phyloP scores from a whole-genome alignment of 2,888 invertebrate genomes.

The Cephus pulcher region DNA sequence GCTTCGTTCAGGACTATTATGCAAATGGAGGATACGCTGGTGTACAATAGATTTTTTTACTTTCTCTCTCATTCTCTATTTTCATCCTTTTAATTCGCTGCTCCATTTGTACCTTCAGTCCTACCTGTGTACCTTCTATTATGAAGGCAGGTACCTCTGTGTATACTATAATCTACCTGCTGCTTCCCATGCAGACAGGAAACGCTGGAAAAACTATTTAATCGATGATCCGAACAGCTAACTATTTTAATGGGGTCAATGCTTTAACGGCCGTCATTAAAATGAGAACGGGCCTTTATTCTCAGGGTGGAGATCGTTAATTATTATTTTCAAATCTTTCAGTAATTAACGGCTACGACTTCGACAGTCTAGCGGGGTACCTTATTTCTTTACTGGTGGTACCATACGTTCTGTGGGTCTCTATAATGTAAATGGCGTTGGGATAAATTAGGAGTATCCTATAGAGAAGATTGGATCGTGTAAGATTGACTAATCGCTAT shows the following conservation, averaged over 20 bases:
- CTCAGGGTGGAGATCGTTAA: slow-evolving; percentile 33
- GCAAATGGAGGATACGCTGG: slow-evolving; percentile 38
- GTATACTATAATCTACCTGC: slow-evolving; percentile 1
- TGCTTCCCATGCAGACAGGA: slow-evolving; percentile 1
- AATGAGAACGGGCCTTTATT: slow-evolving; percentile 18
- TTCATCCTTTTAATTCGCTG: background rate
- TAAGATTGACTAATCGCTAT: background rate
- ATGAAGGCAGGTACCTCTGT: background rate
- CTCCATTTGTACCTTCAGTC: background rate
- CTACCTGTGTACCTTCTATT: background rate
- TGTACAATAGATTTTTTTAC: slow-evolving; percentile 25
- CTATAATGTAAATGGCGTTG: background rate
- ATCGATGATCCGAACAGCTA: slow-evolving; percentile 23
- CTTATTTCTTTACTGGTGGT: background rate
- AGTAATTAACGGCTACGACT: slow-evolving; percentile 11
- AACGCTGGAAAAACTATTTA: slow-evolving; percentile 19
- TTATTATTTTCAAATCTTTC: slow-evolving; percentile 34
- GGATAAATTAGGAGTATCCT: background rate
- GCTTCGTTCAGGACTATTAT: slow-evolving; percentile 21
- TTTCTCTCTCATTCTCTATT: background rate
- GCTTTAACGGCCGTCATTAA: slow-evolving; percentile 35
- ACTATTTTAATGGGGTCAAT: slow-evolving; percentile 32
- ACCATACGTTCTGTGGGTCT: background rate
- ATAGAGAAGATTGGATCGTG: background rate
- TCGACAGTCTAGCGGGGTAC: background rate